Evolutionary conservation across 2,797 vertebrate genomes (phyloP), one percentile per base, ranked within the genome.

Genomic region (Lateolabrax maculatus): DNA sequence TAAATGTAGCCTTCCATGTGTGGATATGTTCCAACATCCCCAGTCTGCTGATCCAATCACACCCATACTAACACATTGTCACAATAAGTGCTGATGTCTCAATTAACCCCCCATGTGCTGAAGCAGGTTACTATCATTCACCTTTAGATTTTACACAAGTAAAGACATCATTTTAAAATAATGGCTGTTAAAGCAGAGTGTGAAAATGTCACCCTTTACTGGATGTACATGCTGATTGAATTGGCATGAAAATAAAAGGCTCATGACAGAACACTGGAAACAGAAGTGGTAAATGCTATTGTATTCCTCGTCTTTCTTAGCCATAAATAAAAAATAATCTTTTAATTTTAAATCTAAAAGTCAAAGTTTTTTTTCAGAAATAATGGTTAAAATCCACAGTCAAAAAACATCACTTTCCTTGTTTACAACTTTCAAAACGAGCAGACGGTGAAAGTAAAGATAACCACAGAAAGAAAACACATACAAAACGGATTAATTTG

Each of bases 231-330:
- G 69, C 29, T 72, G 21, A 70, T 84, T 60, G 31, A 66, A 87
- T 89, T 77, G 81, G 75, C 83, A 85, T 86, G 34, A 65, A 9
- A 72, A 79, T 73, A 48, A 84, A 84, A 63, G 31, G 39, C 29
- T 68, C 44, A 68, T 60, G 34, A 57, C 39, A 65, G 39, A 79
- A 67, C 41, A 52, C 0, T 51, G 46, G 46, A 74, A 44, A 34
- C 19, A 56, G 5, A 55, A 31, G 36, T 9, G 44, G 7, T 27
- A 27, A 52, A 64, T 41, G n/a, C 29, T 31, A 23, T 8, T 60
- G 39, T 19, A 36, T 43, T 29, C 27, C 37, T 56, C 18, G 23
- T 62, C 43, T 41, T 34, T 51, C 63, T 70, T 29, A 71, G 19
- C 25, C 0, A 27, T 37, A 13, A 29, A 48, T n/a, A 4, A 16